phyloP scores from a whole-genome alignment of 2,113 vertebrate species.

The Strix uralensis region DNA sequence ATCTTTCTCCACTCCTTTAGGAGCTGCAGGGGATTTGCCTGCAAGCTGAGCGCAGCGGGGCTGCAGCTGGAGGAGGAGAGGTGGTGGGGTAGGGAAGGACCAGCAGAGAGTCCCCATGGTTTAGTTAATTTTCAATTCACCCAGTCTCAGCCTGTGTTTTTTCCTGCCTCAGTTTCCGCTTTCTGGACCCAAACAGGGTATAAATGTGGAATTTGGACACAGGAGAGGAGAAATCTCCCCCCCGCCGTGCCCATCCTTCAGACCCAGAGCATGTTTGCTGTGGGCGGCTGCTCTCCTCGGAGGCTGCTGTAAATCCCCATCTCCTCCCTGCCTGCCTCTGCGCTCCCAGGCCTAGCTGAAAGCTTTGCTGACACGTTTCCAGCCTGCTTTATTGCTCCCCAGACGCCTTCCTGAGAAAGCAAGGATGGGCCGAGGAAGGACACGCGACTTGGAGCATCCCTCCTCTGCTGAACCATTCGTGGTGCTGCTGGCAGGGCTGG shows the following conservation, averaged over 20 bases:
- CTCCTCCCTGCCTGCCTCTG: neutral
- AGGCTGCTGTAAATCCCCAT: neutral
- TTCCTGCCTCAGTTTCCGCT: neutral
- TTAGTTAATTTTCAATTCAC: neutral
- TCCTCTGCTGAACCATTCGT: neutral
- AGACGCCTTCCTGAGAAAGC: neutral
- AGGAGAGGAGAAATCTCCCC: neutral
- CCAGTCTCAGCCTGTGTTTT: neutral
- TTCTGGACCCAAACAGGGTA: neutral
- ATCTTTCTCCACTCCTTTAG: neutral
- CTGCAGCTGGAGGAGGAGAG: neutral
- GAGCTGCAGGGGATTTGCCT: neutral
- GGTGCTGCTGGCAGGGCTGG: neutral
- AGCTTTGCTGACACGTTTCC: neutral
- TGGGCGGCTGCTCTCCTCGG: neutral
- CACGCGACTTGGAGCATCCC: neutral
- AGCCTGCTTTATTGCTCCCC: neutral
- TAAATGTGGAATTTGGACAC: neutral
- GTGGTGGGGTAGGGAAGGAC: neutral
- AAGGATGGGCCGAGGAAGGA: neutral
- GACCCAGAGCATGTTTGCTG: neutral
- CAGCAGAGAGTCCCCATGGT: neutral
- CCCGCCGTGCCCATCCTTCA: fast-evolving
- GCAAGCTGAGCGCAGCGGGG: neutral
- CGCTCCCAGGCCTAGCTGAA: neutral